A percentile compares a stretch with the other conserved stretches of the same genome.
phyloP scores from a whole-genome alignment of 2,888 invertebrate genomes.

The Rotaria magnacalcarata region DNA sequence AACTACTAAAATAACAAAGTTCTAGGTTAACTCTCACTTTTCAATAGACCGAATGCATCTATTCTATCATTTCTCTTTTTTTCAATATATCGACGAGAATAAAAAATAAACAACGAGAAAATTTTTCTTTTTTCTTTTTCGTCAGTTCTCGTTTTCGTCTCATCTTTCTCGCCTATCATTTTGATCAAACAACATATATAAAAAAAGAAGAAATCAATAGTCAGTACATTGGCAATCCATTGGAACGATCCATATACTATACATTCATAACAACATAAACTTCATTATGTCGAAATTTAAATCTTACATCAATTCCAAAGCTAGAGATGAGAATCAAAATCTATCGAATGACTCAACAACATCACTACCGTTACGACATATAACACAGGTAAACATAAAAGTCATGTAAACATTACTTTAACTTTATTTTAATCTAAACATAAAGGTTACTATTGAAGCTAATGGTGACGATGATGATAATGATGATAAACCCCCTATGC shows the following conservation, averaged over 20 bases:
- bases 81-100: neutral
- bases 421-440: neutral
- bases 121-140: neutral
- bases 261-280: neutral
- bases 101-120: neutral
- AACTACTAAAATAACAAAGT: neutral
- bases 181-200: neutral
- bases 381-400: neutral
- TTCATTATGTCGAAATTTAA: neutral
- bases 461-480: neutral
- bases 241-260: neutral
- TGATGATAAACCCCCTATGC: neutral
- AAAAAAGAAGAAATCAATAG: neutral
- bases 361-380: neutral
- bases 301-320: neutral
- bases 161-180: neutral
- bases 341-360: neutral
- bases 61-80: neutral
- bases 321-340: neutral
- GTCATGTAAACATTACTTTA: too few species aligned
- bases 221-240: neutral
- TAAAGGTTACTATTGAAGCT: neutral
- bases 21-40: neutral
- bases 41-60: neutral
- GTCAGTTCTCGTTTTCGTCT: neutral